phyloP scores from a whole-genome alignment of 2,888 invertebrate species.

The Drosophila seclusa region DNA sequence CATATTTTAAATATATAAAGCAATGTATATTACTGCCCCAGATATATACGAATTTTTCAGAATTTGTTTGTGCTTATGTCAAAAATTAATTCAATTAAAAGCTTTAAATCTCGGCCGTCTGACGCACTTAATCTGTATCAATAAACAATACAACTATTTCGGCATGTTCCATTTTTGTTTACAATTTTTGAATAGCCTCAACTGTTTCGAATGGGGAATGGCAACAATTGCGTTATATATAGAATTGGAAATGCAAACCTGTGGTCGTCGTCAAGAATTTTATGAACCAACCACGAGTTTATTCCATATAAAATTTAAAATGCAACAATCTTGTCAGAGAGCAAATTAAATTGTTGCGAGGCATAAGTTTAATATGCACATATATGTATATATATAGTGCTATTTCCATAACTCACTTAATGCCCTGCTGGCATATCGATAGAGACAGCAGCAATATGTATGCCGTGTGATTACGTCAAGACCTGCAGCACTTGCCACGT shows the following conservation, averaged over 20 bases:
- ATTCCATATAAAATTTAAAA: constrained; percentile 9
- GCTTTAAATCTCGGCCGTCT: neutral
- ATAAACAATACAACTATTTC: neutral
- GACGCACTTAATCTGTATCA: constrained; percentile 5
- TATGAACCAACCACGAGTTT: constrained; percentile 1
- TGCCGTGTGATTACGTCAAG: constrained; percentile 5
- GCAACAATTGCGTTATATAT: neutral
- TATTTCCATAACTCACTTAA: constrained; percentile 11
- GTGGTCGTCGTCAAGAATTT: neutral
- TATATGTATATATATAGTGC: constrained; percentile 14
- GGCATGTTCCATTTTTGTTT: neutral
- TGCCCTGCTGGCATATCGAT: constrained; percentile 1
- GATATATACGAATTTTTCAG: no score
- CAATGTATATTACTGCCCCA: neutral
- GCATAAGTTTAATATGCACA: constrained; percentile 5
- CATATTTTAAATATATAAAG: neutral
- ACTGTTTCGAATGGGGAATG: neutral
- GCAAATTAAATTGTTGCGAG: constrained; percentile 16
- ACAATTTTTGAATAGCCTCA: neutral
- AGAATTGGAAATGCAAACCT: neutral
- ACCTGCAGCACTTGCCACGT: constrained; percentile 13
- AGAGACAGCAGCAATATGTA: constrained; percentile 11
- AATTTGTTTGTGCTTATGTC: neutral
- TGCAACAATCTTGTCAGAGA: constrained; percentile 18
- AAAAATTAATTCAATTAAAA: neutral